Evolutionary conservation across 2,888 invertebrate genomes (phyloP), one percentile per base, ranked within the genome.

Genomic region (Ophioninae sp.): DNA sequence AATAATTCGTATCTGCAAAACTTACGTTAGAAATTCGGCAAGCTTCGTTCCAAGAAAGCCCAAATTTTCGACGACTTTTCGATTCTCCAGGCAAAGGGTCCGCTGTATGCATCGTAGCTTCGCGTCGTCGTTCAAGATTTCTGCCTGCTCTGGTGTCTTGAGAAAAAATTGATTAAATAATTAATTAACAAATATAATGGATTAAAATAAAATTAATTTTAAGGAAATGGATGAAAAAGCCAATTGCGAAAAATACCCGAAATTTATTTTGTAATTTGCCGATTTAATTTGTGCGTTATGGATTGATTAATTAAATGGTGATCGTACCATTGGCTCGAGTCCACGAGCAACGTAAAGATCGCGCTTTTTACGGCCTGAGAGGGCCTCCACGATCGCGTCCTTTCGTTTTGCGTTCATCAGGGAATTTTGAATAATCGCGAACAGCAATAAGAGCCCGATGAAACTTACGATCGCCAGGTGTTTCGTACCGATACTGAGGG

Each of bases 341-440:
- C 87, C 87, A 7, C 82, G 84, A 5, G 87, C 79, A 9, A 81
- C 76, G 6, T 88, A 85, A 8, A 90, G 79, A 39, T 92, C 91
- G 41, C 92, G 87, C 73, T 91, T 92, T 61, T 87, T 88, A 58
- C 91, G 88, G 0, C 89, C 87, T 2, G 91, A 88, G 22, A 91
- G 79, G 9, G 88, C 87, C n/a, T 92, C 92, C 17, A 90, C 88
- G 17, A 91, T 59, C 10, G 89, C 88, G 22, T 91, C 90, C 69
- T 91, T 92, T 6, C 90, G 87, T 69, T 90, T 92, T 2, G 87
- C 84, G 2, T 90, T 86, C 39, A 89, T 86, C 44, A 93, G 88
- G 3, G 92, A 91, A 77, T 92, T 92, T 79, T 93, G 92, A 85
- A 93, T 89, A 17, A 93, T 87, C 3, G 93, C 92, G 79, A 93